Evolutionary conservation across 2,113 vertebrate species (phyloP), one percentile per base, ranked within the genome.

Genomic region (Thymallus thymallus): DNA sequence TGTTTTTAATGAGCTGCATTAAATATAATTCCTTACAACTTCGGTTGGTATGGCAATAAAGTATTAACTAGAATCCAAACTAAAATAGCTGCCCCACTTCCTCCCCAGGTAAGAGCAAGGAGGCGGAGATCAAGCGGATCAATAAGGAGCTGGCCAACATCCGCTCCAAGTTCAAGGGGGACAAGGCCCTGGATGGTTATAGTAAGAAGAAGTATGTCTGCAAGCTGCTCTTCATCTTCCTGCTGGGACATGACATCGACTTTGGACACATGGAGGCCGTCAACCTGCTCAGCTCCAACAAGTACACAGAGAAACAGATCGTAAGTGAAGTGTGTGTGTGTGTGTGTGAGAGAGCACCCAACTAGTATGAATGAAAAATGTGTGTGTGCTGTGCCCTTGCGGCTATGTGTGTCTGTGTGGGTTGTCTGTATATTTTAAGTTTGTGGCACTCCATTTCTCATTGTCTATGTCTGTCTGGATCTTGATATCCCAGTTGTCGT

Each of bases 201-300:
- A 97, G 96, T 83, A 97, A 97, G 92, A 97, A 97, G 84, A 97
- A 97, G 65, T 97, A 97, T 2, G 96, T 97, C 24, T 97, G 96
- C 84, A 97, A 97, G 80, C 91, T 97, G 76, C 95, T 97, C 18
- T 97, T 97, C 88, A 97, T 97, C 88, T 97, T 97, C 85, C 94
- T 97, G 72, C 93, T 97, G 0, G 96, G 96, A 72, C 96, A 97
- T 2, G 96, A 97, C 91, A 97, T 97, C 1, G 96, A 97, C 88
- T 97, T 97, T 29, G 96, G 96, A 71, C 96, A 97, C 88, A 97
- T 97, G 96, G 96, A 97, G 78, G 96, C 96, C 0, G 96, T 97
- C 77, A 97, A 97, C 90, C 90, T 97, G 86, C 93, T 97, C 9
- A 97, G 96, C 85, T 97, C 96, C 84, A 97, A 97, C 86, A 97